phyloP scores from a whole-genome alignment of 1,140 invertebrate species.

The Holcopasites calliopsidis region DNA sequence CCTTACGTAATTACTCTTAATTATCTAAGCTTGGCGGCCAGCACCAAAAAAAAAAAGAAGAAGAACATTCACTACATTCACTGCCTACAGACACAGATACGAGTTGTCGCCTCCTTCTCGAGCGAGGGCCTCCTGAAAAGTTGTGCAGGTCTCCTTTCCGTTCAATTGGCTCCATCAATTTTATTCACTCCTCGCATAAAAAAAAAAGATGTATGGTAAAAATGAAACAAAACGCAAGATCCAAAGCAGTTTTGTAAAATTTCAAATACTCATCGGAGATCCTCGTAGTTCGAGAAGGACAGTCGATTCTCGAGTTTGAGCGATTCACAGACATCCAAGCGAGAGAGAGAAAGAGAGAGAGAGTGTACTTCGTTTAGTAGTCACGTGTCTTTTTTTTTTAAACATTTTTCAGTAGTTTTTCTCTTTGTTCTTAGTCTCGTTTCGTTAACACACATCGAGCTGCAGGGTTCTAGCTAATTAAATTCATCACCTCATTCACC shows the following conservation, averaged over 20 bases:
- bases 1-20: slow-evolving; percentile 60
- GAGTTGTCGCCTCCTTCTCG: slow-evolving; percentile 66
- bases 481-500: slow-evolving; percentile 5
- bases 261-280: too few relatives aligned
- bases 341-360: slow-evolving; percentile 16
- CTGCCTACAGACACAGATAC: slow-evolving; percentile 78
- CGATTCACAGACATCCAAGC: slow-evolving; percentile 51
- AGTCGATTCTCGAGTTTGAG: too few relatives aligned
- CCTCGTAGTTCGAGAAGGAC: slow-evolving; percentile 19
- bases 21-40: slow-evolving; percentile 77
- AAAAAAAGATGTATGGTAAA: neutral
- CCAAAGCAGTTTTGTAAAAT: neutral
- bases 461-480: slow-evolving; percentile 31
- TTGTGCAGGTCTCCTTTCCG: too few relatives aligned
- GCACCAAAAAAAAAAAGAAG: slow-evolving; percentile 69
- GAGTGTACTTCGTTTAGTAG: slow-evolving; percentile 25
- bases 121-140: too few relatives aligned
- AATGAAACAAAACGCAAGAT: neutral
- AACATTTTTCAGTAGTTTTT: neutral
- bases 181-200: too few relatives aligned
- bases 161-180: neutral
- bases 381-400: neutral
- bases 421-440: neutral
- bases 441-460: slow-evolving; percentile 33
- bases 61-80: slow-evolving; percentile 75